A percentile compares a stretch with the other conserved stretches of the same genome.
These are phyloP conservation scores for Stomatorhinus ivindoensis DNA, from an alignment of 2,113 vertebrate genomes.

Conservation along the genomic window DNA sequence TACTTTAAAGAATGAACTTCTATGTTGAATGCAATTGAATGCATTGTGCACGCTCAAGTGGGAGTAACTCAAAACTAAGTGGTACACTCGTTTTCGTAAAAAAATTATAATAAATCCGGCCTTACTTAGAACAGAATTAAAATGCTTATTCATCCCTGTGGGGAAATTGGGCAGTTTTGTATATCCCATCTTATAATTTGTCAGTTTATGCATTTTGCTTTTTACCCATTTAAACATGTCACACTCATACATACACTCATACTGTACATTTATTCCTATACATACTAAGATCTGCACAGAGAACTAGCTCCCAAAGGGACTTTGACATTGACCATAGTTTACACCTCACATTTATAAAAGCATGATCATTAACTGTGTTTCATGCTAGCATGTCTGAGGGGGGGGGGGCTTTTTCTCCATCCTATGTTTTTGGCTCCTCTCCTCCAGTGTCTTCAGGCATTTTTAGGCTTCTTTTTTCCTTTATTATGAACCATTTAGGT, in stretches of 20 bases:
- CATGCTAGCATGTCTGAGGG: not conserved
- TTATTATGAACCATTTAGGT: not conserved
- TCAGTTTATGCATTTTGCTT: not conserved
- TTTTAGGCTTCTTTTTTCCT: not conserved
- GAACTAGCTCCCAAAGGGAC: not conserved
- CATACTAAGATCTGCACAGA: not conserved
- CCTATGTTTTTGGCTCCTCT: not conserved
- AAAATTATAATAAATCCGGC: not conserved
- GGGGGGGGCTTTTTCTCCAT: not conserved
- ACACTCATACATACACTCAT: not conserved
- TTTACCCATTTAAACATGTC: not conserved
- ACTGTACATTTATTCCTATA: not conserved
- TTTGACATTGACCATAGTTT: not conserved
- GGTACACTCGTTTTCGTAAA: not conserved
- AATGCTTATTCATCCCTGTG: not conserved
- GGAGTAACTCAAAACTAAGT: not conserved
- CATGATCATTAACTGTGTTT: not conserved
- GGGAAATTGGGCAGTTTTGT: not conserved
- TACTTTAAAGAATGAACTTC: not conserved
- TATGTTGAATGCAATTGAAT: not conserved
- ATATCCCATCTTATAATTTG: not conserved
- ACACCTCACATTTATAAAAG: not conserved
- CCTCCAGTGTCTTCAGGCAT: not conserved
- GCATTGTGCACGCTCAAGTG: not conserved
- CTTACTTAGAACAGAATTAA: not conserved